phyloP scores from a whole-genome alignment of 2,113 vertebrate genomes.

The Calyptommatus sinebrachiatus region DNA sequence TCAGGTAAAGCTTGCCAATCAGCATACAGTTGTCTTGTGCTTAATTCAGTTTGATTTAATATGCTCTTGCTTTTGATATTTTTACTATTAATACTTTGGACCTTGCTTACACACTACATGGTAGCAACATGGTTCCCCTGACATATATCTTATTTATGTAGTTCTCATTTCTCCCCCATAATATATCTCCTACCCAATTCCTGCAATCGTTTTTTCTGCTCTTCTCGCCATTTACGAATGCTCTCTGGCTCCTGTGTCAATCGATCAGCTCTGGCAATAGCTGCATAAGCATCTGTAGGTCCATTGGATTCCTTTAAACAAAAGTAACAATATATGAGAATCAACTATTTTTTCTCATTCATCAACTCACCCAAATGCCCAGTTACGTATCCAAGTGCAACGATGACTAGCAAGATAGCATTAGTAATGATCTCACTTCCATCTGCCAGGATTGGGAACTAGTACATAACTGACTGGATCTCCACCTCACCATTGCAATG shows the following conservation, averaged over 20 bases:
- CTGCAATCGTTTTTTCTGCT: constrained; percentile 90
- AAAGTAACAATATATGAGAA: constrained; percentile 2
- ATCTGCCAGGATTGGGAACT: too few species aligned
- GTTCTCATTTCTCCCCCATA: neutral
- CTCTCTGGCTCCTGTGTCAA: constrained; percentile 95
- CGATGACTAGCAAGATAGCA: neutral
- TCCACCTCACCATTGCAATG: too few species aligned
- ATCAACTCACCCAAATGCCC: neutral
- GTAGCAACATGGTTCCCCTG: too few species aligned
- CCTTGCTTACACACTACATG: too few species aligned
- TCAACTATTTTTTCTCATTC: neutral
- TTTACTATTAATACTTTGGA: too few species aligned
- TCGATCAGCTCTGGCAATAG: constrained; percentile 88
- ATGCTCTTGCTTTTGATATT: too few species aligned
- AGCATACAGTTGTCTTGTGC: too few species aligned
- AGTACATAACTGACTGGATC: too few species aligned
- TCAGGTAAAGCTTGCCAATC: too few species aligned
- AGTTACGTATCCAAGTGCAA: neutral
- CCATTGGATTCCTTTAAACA: constrained; percentile 84
- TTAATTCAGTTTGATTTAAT: too few species aligned
- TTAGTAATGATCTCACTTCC: too few species aligned
- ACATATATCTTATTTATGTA: neutral
- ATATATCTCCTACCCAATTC: constrained; percentile 78
- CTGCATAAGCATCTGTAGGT: constrained; percentile 85
- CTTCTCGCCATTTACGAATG: constrained; percentile 95